Conservation (phyloP, 2,113 vertebrate species). For the Capreolus pygargus region DNA sequence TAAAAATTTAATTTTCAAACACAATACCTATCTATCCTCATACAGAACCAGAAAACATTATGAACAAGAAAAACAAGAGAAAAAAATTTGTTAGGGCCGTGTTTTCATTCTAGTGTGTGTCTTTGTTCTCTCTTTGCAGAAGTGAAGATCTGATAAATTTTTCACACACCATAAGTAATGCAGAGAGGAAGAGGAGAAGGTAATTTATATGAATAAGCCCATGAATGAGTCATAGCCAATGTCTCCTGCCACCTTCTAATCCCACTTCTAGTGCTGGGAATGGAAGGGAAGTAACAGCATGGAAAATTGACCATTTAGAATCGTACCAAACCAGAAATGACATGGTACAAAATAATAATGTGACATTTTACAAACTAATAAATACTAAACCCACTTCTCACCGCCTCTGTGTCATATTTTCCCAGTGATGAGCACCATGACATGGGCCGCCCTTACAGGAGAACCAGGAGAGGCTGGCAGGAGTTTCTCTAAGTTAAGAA, state of each 20-base stretch:
- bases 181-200: neutral
- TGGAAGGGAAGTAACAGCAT: conserved; percentile 6
- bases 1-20: neutral
- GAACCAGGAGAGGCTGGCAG: neutral
- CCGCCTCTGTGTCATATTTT: neutral
- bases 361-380: neutral
- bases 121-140: neutral
- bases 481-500: neutral
- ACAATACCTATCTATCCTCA: neutral
- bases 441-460: neutral
- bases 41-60: neutral
- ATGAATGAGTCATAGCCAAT: conserved; percentile 36
- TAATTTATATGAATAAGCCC: neutral
- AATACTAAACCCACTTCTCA: neutral
- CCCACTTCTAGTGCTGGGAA: neutral
- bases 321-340: neutral
- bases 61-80: neutral
- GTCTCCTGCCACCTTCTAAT: neutral
- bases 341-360: neutral
- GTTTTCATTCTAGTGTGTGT: neutral
- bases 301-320: neutral
- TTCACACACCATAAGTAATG: neutral
- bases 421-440: neutral
- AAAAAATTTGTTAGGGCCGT: neutral
- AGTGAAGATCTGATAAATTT: neutral